phyloP scores from a whole-genome alignment of 1,140 invertebrate genomes.

The Drosophila bocqueti region DNA sequence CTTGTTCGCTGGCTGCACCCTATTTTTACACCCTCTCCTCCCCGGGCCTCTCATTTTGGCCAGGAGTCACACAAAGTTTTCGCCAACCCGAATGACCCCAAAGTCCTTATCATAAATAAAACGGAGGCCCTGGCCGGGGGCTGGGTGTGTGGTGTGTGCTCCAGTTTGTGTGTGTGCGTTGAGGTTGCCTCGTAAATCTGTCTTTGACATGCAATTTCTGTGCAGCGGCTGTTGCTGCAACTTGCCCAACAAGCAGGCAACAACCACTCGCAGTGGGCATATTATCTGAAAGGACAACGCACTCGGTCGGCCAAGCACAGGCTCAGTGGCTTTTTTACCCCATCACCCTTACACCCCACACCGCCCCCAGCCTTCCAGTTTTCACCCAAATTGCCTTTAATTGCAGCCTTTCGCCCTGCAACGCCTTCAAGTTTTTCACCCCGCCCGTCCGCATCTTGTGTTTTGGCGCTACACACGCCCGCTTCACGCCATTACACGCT shows the following conservation, averaged over 20 bases:
- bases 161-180: slow-evolving; percentile 9
- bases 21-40: slow-evolving; percentile 31
- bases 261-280: slow-evolving; percentile 37
- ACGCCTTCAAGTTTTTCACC: slow-evolving; percentile 51
- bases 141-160: not conserved
- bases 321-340: slow-evolving; percentile 28
- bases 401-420: slow-evolving; percentile 69
- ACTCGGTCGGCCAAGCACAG: slow-evolving; percentile 50
- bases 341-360: not conserved
- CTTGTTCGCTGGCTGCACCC: slow-evolving; percentile 40
- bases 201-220: slow-evolving; percentile 82
- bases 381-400: slow-evolving; percentile 77
- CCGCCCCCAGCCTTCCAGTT: not conserved
- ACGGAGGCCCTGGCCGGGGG: not conserved
- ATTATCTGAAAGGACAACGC: slow-evolving; percentile 76
- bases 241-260: slow-evolving; percentile 36
- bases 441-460: slow-evolving; percentile 21
- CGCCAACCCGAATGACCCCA: slow-evolving; percentile 27
- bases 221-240: slow-evolving; percentile 81
- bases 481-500: slow-evolving; percentile 80
- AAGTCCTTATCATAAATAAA: slow-evolving; percentile 76
- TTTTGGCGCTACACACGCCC: slow-evolving; percentile 59
- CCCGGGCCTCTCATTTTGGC: not conserved
- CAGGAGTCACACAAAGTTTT: slow-evolving; percentile 55
- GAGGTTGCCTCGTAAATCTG: slow-evolving; percentile 76